Evolutionary conservation across 92 coral and sea anemone species (phyloP).

Genomic region (Umimayanthus kanabou): DNA sequence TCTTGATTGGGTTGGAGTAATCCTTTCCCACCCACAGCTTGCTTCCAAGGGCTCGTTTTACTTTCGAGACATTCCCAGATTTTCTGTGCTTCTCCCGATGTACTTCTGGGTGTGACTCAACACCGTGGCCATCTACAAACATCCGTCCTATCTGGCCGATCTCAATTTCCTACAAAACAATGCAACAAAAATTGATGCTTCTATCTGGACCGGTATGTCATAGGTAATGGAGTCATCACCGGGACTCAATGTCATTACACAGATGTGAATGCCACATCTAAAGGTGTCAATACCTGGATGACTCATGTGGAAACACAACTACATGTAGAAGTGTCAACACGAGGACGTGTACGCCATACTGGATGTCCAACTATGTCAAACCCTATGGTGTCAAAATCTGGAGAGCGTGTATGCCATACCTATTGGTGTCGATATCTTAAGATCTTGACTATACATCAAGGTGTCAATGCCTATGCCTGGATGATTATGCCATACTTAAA

Average conservation of each 20-base stretch:
- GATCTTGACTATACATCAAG: too few relatives aligned
- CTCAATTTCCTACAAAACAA: constrained; percentile 62
- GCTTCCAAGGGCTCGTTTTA: constrained; percentile 49
- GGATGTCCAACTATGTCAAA: too few relatives aligned
- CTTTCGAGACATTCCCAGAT: constrained; percentile 18
- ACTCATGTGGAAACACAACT: too few relatives aligned
- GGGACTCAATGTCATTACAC: not conserved
- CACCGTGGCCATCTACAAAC: constrained; percentile 65
- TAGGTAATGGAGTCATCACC: not conserved
- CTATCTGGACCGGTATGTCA: not conserved
- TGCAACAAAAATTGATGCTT: not conserved
- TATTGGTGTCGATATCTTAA: too few relatives aligned
- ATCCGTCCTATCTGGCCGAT: constrained; percentile 82
- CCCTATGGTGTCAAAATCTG: too few relatives aligned
- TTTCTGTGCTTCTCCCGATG: constrained; percentile 26
- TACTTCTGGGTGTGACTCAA: constrained; percentile 32
- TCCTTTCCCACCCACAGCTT: constrained; percentile 96
- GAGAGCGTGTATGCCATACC: too few relatives aligned
- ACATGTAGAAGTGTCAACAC: too few relatives aligned
- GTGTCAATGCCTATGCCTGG: too few relatives aligned
- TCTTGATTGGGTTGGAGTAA: constrained; percentile 91
- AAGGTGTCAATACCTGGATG: too few relatives aligned
- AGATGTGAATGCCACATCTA: too few relatives aligned
- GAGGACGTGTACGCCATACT: too few relatives aligned
- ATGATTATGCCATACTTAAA: too few relatives aligned